A percentile compares a stretch with the other conserved stretches of the same genome.
Conservation (phyloP, 2,797 vertebrate species). For the Heterohyrax brucei region DNA sequence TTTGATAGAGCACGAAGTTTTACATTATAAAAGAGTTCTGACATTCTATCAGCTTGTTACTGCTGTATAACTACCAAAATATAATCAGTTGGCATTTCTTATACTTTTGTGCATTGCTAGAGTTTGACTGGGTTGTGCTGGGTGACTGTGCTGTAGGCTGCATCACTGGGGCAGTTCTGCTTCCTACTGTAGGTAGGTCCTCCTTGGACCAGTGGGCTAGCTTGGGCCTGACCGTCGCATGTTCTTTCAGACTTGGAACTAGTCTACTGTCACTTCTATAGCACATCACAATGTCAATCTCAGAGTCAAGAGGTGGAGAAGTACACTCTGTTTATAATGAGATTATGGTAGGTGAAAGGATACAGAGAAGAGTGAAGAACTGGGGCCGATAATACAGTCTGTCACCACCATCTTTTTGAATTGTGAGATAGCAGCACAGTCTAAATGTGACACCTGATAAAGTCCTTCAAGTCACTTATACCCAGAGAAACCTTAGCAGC, state of each 20-base stretch:
- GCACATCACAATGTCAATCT: background rate
- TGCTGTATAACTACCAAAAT: background rate
- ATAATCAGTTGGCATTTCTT: background rate
- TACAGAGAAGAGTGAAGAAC: background rate
- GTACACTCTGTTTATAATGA: background rate
- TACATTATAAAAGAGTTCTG: background rate
- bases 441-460: background rate
- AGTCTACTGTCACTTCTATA: background rate
- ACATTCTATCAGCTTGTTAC: background rate
- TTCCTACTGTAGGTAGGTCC: background rate
- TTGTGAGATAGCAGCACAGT: background rate
- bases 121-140: background rate
- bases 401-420: background rate
- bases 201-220: background rate
- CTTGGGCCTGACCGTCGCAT: accelerated
- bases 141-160: background rate
- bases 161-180: too few relatives aligned
- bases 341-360: background rate
- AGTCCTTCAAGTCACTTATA: background rate
- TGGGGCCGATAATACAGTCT: background rate
- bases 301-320: background rate
- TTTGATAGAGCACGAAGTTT: background rate
- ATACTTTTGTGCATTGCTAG: accelerated
- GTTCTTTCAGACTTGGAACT: background rate
- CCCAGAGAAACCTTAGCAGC: accelerated